Evolutionary conservation across 2,113 vertebrate species (phyloP).

Genomic region (Artemisiospiza belli): DNA sequence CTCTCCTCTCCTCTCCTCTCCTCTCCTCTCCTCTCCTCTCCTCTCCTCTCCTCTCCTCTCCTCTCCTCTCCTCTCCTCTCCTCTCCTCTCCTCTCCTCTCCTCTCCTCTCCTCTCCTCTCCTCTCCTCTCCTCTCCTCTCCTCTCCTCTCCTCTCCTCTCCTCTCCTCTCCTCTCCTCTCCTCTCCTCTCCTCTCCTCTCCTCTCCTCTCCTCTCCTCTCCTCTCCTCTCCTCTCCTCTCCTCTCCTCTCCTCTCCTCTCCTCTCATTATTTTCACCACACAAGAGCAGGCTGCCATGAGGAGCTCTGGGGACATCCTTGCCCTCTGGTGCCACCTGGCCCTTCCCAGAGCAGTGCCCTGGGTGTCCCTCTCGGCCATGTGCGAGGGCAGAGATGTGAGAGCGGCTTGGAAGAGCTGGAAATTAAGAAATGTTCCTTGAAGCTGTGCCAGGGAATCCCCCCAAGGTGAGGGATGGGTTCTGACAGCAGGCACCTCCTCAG

Average conservation of each 20-base stretch:
- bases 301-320: not conserved
- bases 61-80: not conserved
- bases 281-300: not conserved
- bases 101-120: not conserved
- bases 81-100: not conserved
- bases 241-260: too few relatives aligned
- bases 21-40: not conserved
- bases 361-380: not conserved
- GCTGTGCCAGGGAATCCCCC: not conserved
- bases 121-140: too few relatives aligned
- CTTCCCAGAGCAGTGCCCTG: not conserved
- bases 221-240: too few relatives aligned
- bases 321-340: not conserved
- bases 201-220: too few relatives aligned
- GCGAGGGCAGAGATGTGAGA: not conserved
- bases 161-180: too few relatives aligned
- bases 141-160: too few relatives aligned
- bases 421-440: not conserved
- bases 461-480: not conserved
- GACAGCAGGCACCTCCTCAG: not conserved
- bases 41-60: not conserved
- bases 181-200: too few relatives aligned
- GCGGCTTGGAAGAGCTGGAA: not conserved
- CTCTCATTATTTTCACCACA: not conserved
- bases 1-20: not conserved